Evolutionary conservation across 2,113 vertebrate genomes (phyloP), one percentile per base, ranked within the genome.

Genomic region (Colistium nudipinnis): DNA sequence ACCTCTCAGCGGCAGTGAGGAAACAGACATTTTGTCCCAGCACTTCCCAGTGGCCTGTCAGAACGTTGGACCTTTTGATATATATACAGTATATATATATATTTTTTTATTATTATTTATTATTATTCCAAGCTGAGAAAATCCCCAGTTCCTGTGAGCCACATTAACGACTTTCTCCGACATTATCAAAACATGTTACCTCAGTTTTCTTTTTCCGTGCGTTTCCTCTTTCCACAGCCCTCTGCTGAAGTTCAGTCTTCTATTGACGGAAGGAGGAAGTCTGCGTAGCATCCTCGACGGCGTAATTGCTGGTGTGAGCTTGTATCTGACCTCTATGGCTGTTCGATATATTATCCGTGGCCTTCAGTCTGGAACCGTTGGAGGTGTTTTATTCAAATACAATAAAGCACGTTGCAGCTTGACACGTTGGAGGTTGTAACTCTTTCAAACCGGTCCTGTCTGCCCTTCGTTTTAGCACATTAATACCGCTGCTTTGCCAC

Each of bases 281-380:
- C 74, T 82, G 44, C 31, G 57, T 39, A 47, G 57, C 49, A 60
- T 70, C 66, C 48, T 55, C 43, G 53, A 33, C 16, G 0, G 30
- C 25, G 17, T n/a, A 9, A 10, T 13, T 60, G 22, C 36, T 55
- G 9, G 16, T 41, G 12, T 28, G 16, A 14, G 0, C 47, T 30
- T 51, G 20, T 28, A 4, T 47, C 47, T 11, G 20, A 33, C 35
- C 5, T 14, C 45, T 51, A 11, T 47, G 16, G 43, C 10, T 54
- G 6, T 52, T 44, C 2, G 45, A 16, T 38, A n/a, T n/a, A n/a
- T 13, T 1, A 2, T 52, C 52, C 13, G 4, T 41, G 17, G 49
- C 12, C 16, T 69, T 31, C 1, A 5, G 19, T 56, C 17, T 13
- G 20, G 16, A 30, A 7, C 24, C 7, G 7, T 7, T 4, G 13